Evolutionary conservation across 2,888 invertebrate species (phyloP).

Genomic region (Oscheius sp.): DNA sequence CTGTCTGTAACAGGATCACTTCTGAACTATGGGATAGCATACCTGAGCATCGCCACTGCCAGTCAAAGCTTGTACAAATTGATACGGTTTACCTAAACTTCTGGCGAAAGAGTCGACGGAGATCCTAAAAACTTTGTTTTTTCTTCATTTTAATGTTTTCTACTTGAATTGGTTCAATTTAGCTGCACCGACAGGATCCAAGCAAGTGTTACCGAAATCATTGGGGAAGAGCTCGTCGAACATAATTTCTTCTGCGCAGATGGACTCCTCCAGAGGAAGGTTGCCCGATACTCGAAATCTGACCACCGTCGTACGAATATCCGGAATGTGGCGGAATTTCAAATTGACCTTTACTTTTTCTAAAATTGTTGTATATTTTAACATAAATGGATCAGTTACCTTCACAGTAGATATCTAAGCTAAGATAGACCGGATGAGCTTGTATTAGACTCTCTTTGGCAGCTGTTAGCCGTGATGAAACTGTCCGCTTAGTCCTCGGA

Average conservation of each 20-base stretch:
- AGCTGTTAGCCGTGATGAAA: not conserved
- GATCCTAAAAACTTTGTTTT: conserved; percentile 44
- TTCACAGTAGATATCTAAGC: conserved; percentile 1
- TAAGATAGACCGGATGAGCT: conserved; percentile 3
- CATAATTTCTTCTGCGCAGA: conserved; percentile 27
- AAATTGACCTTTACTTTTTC: conserved; percentile 2
- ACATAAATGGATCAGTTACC: not conserved
- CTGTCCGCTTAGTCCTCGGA: not conserved
- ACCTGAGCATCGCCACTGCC: conserved; percentile 32
- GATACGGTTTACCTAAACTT: conserved; percentile 46
- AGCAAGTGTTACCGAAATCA: conserved; percentile 46
- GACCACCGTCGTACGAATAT: conserved; percentile 8
- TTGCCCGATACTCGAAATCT: not conserved
- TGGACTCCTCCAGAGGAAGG: conserved; percentile 1
- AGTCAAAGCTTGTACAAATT: conserved; percentile 46
- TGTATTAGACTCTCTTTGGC: not conserved
- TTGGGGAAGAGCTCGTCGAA: conserved; percentile 49
- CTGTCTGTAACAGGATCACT: not conserved
- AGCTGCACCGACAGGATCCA: conserved; percentile 46
- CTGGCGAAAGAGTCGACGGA: conserved; percentile 41
- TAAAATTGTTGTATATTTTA: not conserved
- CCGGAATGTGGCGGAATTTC: conserved; percentile 6
- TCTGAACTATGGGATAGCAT: not conserved
- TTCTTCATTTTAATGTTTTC: not conserved
- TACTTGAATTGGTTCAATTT: conserved; percentile 50